Conservation (phyloP, 2,888 invertebrate genomes). For the Orthonevra nobilis region DNA sequence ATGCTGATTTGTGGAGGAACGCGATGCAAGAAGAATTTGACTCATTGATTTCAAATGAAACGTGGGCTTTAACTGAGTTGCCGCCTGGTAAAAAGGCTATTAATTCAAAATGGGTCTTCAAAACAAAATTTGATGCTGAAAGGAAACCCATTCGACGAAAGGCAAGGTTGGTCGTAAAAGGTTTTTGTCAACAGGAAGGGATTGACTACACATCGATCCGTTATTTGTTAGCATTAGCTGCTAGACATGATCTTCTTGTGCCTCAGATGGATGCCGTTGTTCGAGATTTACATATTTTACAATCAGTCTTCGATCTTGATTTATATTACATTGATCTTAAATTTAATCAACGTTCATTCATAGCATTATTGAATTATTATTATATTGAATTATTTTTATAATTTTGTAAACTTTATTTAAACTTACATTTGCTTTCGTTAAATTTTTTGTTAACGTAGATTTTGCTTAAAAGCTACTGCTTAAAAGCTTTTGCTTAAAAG, state of each 20-base stretch:
- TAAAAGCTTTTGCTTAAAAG: no score
- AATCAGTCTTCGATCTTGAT: no score
- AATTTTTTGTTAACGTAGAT: no score
- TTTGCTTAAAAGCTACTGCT: no score
- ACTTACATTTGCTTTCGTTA: no score
- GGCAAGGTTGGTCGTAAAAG: constrained; percentile 56
- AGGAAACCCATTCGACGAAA: constrained; percentile 39
- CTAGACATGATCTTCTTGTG: constrained; percentile 49
- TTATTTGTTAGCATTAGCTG: constrained; percentile 39
- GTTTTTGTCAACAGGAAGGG: constrained; percentile 47
- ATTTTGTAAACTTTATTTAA: no score
- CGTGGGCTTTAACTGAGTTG: constrained; percentile 36
- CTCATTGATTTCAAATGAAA: constrained; percentile 36
- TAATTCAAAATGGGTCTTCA: constrained; percentile 51
- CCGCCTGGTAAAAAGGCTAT: constrained; percentile 43
- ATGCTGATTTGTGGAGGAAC: constrained; percentile 37
- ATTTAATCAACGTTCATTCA: no score
- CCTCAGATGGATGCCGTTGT: constrained; percentile 64
- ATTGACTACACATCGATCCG: constrained; percentile 37
- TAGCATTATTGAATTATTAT: no score
- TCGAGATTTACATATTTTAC: no score
- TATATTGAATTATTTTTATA: no score
- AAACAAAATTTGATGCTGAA: constrained; percentile 45
- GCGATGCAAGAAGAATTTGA: constrained; percentile 33
- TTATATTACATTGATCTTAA: no score